phyloP scores from a whole-genome alignment of 2,888 invertebrate species.

The Operophtera brumata region DNA sequence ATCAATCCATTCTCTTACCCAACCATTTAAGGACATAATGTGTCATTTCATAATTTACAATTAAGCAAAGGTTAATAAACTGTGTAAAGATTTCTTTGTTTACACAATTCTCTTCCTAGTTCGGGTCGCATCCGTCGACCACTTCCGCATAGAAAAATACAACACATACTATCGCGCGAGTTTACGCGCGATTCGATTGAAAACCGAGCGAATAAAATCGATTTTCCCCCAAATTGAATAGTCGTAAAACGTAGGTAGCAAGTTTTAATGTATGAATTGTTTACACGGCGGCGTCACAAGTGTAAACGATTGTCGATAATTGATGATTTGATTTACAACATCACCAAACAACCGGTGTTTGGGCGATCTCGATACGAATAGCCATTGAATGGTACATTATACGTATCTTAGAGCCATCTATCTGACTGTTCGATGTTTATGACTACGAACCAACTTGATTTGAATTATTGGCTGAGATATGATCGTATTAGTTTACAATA shows the following conservation, averaged over 20 bases:
- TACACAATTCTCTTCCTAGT: constrained; percentile 45
- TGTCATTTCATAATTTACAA: no score
- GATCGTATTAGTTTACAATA: constrained; percentile 27
- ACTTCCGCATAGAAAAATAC: constrained; percentile 70
- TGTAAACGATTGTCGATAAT: constrained; percentile 80
- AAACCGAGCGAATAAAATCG: constrained; percentile 79
- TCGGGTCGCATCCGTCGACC: constrained; percentile 63
- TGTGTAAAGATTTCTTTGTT: constrained; percentile 15
- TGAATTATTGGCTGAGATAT: constrained; percentile 29
- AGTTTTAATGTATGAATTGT: constrained; percentile 76
- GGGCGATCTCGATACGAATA: constrained; percentile 61
- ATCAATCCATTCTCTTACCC: no score
- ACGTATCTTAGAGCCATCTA: constrained; percentile 48
- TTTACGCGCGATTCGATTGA: constrained; percentile 69
- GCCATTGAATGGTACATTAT: constrained; percentile 68
- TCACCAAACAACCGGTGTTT: constrained; percentile 80
- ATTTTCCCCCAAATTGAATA: constrained; percentile 79
- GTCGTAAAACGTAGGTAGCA: constrained; percentile 75
- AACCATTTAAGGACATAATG: no score
- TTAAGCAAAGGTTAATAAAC: constrained; percentile 11
- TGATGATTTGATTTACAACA: constrained; percentile 81
- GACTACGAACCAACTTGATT: constrained; percentile 28
- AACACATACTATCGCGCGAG: constrained; percentile 54
- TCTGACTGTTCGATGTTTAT: constrained; percentile 35
- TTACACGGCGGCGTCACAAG: constrained; percentile 79